These are phyloP conservation scores for Phengaris arion DNA, from an alignment of 2,888 invertebrate genomes.

Conservation along the genomic window DNA sequence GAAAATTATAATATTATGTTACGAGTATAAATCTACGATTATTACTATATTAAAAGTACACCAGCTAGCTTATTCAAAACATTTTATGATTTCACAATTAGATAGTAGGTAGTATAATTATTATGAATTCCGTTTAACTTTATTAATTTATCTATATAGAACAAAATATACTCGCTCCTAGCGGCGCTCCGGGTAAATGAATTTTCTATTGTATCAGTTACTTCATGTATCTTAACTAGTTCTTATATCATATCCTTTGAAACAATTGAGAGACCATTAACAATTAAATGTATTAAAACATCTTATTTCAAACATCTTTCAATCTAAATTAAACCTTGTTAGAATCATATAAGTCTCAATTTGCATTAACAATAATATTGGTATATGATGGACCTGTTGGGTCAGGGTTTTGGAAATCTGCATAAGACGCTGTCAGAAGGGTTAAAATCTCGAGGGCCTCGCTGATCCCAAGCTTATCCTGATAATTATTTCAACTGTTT, in stretches of 20 bases:
- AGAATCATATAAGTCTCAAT: slow-evolving; percentile 23
- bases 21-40: no score
- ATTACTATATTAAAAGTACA: no score
- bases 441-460: slow-evolving; percentile 75
- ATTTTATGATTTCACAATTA: no score
- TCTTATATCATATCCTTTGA: slow-evolving; percentile 60
- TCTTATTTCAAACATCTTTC: slow-evolving; percentile 34
- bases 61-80: no score
- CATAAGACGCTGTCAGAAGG: slow-evolving; percentile 78
- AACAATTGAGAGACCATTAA: slow-evolving; percentile 72
- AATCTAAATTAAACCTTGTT: slow-evolving; percentile 40
- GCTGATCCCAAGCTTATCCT: slow-evolving; percentile 75
- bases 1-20: no score
- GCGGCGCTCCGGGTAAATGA: no score
- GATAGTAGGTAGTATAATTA: no score
- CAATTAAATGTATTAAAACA: slow-evolving; percentile 41
- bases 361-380: slow-evolving; percentile 31
- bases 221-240: slow-evolving; percentile 51
- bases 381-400: slow-evolving; percentile 43
- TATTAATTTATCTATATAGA: neutral
- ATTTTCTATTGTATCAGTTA: neutral
- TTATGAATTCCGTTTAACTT: neutral
- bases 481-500: slow-evolving; percentile 81
- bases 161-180: neutral
- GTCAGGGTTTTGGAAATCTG: slow-evolving; percentile 70